Evolutionary conservation across 2,888 invertebrate genomes (phyloP), one percentile per base, ranked within the genome.

Genomic region (Drosophila kambysellisi): DNA sequence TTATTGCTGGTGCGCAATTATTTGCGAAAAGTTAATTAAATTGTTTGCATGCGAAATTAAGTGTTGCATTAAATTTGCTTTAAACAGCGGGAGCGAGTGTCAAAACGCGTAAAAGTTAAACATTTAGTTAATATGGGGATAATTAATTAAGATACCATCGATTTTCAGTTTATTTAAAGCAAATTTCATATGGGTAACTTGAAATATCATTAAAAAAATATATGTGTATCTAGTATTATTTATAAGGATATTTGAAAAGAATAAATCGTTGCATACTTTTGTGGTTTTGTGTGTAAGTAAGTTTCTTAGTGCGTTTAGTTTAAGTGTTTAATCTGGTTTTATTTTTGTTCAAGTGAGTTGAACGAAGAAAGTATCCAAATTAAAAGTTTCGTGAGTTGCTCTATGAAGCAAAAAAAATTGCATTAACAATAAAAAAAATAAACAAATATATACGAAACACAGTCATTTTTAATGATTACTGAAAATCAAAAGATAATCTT

Each of bases 41-140:
- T 81, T 79, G 80, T 79, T 80, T 76, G 54, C 88, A 88, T 88
- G 89, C 87, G 68, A 75, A 83, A 79, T 81, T 79, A 81, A 75
- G 62, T 73, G 25, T 65, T 72, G 73, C 74, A 81, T 79, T 77
- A 57, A 79, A 78, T 79, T 84, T 78, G 80, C 76, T 70, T 76
- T 77, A 68, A 79, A 70, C 72, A 54, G 30, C 39, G 15, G 8
- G 4, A 41, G 37, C 43, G 35, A 41, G 17, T 46, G 46, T n/a
- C 30, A 17, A 3, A 56, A 39, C 37, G 9, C 30, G 33, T 37
- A 30, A 39, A 39, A 52, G 29, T 7, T 39, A 43, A 20, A 41
- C 53, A 68, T 35, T 54, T 11, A 11, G 12, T 35, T 33, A 58
- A 65, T 29, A 50, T 9, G 35, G 12, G 25, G 4, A 15, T 46